Evolutionary conservation across 2,797 vertebrate genomes (phyloP).

Genomic region (Rhinella marina): DNA sequence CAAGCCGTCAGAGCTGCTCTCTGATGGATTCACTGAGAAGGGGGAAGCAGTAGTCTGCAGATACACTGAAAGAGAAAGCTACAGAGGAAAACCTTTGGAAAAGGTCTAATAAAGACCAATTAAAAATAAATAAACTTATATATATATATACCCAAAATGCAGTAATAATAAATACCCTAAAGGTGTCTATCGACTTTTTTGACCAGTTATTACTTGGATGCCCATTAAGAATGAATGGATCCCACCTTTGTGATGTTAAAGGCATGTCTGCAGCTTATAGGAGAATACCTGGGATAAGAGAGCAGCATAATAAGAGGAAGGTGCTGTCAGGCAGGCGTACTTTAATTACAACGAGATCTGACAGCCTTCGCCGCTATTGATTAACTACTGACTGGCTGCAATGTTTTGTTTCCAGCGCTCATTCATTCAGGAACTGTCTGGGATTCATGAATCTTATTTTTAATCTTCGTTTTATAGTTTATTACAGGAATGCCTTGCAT

Average conservation of each 20-base stretch:
- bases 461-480: conserved; percentile 42
- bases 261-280: conserved; percentile 27
- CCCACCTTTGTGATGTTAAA: not conserved
- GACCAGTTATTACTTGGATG: too few relatives aligned
- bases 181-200: too few relatives aligned
- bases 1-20: too few relatives aligned
- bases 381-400: conserved; percentile 50
- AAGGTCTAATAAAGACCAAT: too few relatives aligned
- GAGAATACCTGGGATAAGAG: conserved; percentile 36
- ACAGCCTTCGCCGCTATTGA: conserved; percentile 29
- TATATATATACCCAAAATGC: too few relatives aligned
- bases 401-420: conserved; percentile 40
- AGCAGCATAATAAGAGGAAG: conserved; percentile 8
- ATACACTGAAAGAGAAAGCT: too few relatives aligned
- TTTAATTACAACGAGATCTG: conserved; percentile 49
- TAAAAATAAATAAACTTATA: too few relatives aligned
- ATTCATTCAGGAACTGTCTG: conserved; percentile 41
- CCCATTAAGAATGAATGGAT: too few relatives aligned
- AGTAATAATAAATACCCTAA: too few relatives aligned
- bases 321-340: conserved; percentile 31
- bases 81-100: too few relatives aligned
- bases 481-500: conserved; percentile 55
- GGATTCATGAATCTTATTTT: conserved; percentile 34
- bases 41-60: too few relatives aligned
- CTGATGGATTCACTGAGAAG: too few relatives aligned